Evolutionary conservation across 2,888 invertebrate genomes (phyloP).

Genomic region (Leucozona laternaria): DNA sequence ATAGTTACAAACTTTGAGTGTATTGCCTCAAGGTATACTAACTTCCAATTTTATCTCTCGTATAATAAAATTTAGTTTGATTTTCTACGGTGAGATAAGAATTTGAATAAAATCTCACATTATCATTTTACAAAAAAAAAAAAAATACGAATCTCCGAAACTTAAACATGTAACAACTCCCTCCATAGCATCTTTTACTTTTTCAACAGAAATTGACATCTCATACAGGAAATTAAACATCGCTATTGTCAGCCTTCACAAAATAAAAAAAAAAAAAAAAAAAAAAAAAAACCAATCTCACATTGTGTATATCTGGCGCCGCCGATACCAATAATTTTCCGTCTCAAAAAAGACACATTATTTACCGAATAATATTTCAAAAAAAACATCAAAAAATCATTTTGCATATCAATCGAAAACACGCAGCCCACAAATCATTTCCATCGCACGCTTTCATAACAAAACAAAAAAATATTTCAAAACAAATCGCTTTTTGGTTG

Average conservation of each 20-base stretch:
- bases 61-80: no score
- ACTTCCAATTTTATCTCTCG: no score
- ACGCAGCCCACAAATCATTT: constrained; percentile 59
- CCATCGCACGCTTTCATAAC: constrained; percentile 51
- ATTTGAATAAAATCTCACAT: neutral
- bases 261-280: neutral
- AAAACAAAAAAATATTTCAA: constrained; percentile 36
- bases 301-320: constrained; percentile 14
- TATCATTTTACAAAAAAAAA: no score
- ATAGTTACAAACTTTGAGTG: no score
- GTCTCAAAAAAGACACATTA: neutral
- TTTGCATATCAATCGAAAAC: constrained; percentile 52
- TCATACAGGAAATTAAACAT: neutral
- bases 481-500: constrained; percentile 58
- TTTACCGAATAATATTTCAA: neutral
- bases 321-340: neutral
- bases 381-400: constrained; percentile 16
- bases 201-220: neutral
- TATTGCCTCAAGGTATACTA: no score
- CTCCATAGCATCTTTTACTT: no score
- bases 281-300: neutral
- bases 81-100: no score
- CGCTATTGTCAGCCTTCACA: neutral
- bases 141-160: neutral
- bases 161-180: neutral